Evolutionary conservation across 2,888 invertebrate species (phyloP).

Genomic region (Pollenia amentaria): DNA sequence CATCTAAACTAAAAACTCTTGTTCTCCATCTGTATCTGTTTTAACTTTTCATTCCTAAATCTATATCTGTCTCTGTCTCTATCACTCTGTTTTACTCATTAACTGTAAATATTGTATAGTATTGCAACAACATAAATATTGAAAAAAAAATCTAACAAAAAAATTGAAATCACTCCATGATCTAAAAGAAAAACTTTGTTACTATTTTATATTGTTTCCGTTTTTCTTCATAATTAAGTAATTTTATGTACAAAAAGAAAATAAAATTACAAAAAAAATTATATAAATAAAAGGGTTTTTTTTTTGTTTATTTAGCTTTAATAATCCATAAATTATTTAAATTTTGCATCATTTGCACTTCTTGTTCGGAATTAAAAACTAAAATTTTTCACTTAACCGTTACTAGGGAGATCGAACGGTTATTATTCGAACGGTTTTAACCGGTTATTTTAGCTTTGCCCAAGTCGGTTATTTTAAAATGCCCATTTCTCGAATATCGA

Average conservation of each 20-base stretch:
- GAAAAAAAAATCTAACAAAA: conserved; percentile 60
- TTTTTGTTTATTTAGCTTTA: neutral
- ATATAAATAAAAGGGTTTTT: conserved; percentile 8
- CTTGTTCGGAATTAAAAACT: too few relatives aligned
- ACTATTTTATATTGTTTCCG: conserved; percentile 58
- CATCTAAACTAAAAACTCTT: conserved; percentile 24
- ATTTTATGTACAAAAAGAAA: conserved; percentile 54
- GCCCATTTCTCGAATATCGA: too few relatives aligned
- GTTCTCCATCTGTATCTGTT: neutral
- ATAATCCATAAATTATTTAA: too few relatives aligned
- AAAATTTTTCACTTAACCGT: too few relatives aligned
- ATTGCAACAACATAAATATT: conserved; percentile 67
- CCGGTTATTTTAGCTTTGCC: too few relatives aligned
- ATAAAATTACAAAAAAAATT: conserved; percentile 62
- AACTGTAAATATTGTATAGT: conserved; percentile 69
- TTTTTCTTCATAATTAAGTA: conserved; percentile 49
- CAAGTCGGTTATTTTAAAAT: too few relatives aligned
- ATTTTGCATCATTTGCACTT: too few relatives aligned
- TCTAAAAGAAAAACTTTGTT: conserved; percentile 68
- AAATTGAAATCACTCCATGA: conserved; percentile 47
- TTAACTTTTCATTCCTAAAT: neutral
- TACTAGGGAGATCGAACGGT: too few relatives aligned
- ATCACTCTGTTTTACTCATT: conserved; percentile 55
- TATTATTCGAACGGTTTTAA: too few relatives aligned
- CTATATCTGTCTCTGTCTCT: conserved; percentile 7